Evolutionary conservation across 2,113 vertebrate genomes (phyloP).

Genomic region (Ondatra zibethicus): DNA sequence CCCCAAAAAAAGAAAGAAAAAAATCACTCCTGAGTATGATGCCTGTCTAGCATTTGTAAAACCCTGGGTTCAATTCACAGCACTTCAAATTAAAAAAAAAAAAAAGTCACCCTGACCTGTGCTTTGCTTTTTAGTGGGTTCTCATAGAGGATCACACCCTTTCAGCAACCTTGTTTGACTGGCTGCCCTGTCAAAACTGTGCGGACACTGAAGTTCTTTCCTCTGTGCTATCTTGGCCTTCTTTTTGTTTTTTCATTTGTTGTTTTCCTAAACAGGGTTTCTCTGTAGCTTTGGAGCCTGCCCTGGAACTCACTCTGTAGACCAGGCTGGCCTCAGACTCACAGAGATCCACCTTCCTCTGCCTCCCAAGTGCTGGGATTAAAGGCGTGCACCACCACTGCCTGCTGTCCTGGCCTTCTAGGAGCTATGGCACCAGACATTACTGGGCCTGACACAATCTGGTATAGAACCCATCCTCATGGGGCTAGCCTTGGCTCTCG

Average conservation of each 20-base stretch:
- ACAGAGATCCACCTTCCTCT: too few species aligned
- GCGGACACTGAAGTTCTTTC: neutral
- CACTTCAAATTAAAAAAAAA: neutral
- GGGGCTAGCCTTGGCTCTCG: neutral
- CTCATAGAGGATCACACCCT: neutral
- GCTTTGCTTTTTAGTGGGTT: neutral
- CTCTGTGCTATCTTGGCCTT: neutral
- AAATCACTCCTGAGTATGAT: neutral
- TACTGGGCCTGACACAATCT: neutral
- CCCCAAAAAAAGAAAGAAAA: too few species aligned
- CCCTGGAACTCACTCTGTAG: too few species aligned
- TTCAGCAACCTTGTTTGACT: neutral
- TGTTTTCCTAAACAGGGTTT: too few species aligned
- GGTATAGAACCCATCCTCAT: neutral
- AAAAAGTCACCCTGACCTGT: neutral
- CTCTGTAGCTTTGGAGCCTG: too few species aligned
- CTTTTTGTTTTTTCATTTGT: neutral
- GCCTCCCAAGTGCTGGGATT: too few species aligned
- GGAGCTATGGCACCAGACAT: neutral
- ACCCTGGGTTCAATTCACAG: too few species aligned
- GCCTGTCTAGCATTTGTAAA: neutral
- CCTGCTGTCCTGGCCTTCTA: neutral
- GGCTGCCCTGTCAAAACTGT: neutral
- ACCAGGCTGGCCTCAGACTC: too few species aligned
- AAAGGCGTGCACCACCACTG: too few species aligned